Evolutionary conservation across 2,888 invertebrate species (phyloP), one percentile per base, ranked within the genome.

Genomic region (Folsomia manolachei): DNA sequence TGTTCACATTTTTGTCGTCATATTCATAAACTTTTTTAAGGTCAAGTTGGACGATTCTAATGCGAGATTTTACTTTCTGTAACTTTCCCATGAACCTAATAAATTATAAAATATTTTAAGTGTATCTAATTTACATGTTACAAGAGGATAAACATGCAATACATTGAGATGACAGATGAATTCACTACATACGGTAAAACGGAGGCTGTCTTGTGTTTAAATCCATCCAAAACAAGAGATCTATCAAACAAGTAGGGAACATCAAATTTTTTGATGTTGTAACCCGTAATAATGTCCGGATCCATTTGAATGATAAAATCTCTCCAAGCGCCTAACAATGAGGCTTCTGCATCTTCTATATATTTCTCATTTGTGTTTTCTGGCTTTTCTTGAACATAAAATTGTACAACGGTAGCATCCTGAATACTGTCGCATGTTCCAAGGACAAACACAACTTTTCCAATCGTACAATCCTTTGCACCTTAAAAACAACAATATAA

Each of bases 231-330:
- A 7, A 4, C 21, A 21, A 56, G 56, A 1, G 76, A 71, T 23
- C 79, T 63, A 21, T 75, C 71, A 21, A 79, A 23, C n/a, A 79
- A 21, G 56, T 72, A 75, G 1, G 76, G 76, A 23, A 79, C 56
- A 27, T 79, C 79, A 67, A 79, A 79, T 39, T 75, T 77, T 18
- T 75, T 75, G 26, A 77, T 76, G 52, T 79, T 79, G 39, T 75
- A 79, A 1, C 79, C 79, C 0, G 75, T 79, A 2, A 79, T 56
- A 9, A 79, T 75, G 62, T 79, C 79, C 1, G 79, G 79, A 27
- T 79, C 79, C 27, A 69, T 65, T 52, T 62, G 65, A 25, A 72
- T 27, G 21, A 79, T 70, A 53, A 79, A 76, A 18, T 68, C 67
- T 26, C 76, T 69, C 69, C 73, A 79, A 4, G 76, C 73, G 7